Evolutionary conservation across 2,888 invertebrate species (phyloP).

Genomic region (Prosopocoilus inquinatus): DNA sequence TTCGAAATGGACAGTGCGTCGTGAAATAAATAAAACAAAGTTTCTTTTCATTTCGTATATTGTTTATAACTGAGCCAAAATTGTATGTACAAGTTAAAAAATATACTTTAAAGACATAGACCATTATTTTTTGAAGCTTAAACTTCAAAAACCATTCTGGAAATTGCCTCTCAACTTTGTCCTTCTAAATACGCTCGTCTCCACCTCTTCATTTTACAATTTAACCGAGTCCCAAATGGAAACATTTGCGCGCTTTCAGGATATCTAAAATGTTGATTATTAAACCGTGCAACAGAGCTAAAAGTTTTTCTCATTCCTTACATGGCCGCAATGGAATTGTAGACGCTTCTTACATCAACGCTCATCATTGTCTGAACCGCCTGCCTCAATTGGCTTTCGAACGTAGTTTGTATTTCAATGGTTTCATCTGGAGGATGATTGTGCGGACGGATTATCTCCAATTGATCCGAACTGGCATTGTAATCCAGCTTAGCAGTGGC

Average conservation of each 20-base stretch:
- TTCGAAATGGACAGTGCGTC: not conserved
- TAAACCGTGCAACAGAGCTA: too few species aligned
- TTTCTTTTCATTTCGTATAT: not conserved
- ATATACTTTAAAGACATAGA: too few species aligned
- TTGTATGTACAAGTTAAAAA: too few species aligned
- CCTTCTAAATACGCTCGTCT: slow-evolving; percentile 12
- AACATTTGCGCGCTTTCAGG: slow-evolving; percentile 31
- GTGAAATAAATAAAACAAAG: slow-evolving; percentile 3
- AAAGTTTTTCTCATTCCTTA: slow-evolving; percentile 14
- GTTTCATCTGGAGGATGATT: slow-evolving; percentile 36
- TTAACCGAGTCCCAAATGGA: slow-evolving; percentile 24
- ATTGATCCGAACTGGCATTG: slow-evolving; percentile 23
- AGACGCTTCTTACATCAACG: slow-evolving; percentile 27
- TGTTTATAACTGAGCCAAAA: not conserved
- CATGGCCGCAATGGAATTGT: slow-evolving; percentile 30
- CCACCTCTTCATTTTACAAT: slow-evolving; percentile 23
- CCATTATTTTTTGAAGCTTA: not conserved
- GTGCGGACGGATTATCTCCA: slow-evolving; percentile 31
- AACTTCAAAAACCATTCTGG: not conserved
- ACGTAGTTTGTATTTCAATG: slow-evolving; percentile 21
- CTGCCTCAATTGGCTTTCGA: slow-evolving; percentile 20
- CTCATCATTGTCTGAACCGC: slow-evolving; percentile 15
- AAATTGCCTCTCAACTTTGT: not conserved
- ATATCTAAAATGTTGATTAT: slow-evolving; percentile 28
- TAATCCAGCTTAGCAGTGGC: slow-evolving; percentile 31